Percentiles rank a stretch among this genome's conserved stretches.
These are phyloP conservation scores for Puma concolor DNA, from an alignment of 2,113 vertebrate species.

Conservation along the genomic window DNA sequence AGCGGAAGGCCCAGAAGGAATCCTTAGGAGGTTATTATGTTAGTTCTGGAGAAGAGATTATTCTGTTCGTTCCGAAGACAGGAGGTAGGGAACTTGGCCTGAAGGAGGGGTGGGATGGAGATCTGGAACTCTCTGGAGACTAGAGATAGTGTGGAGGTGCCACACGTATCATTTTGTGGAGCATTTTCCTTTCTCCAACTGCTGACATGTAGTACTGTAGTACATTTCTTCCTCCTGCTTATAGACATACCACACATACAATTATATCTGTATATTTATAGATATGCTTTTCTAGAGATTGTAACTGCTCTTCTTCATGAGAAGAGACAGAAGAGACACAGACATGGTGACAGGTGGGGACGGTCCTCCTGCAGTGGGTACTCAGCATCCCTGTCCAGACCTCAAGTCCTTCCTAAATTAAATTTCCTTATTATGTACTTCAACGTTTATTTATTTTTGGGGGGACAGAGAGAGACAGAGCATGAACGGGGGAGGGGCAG, in stretches of 20 bases:
- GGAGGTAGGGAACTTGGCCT: not conserved
- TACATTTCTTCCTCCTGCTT: not conserved
- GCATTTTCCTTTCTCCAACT: not conserved
- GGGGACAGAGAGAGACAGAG: too few relatives aligned
- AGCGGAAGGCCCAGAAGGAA: too few relatives aligned
- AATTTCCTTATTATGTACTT: not conserved
- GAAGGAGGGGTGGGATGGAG: not conserved
- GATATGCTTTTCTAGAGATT: not conserved
- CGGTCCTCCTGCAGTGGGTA: not conserved
- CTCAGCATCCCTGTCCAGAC: not conserved
- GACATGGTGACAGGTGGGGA: not conserved
- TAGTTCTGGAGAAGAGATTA: not conserved
- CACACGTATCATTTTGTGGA: not conserved
- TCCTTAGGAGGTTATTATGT: too few relatives aligned
- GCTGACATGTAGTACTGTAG: not conserved
- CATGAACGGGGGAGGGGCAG: too few relatives aligned
- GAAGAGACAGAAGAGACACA: not conserved
- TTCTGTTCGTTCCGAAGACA: accelerated
- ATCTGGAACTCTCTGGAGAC: not conserved
- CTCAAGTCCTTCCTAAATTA: not conserved
- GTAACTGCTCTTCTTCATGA: not conserved
- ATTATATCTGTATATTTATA: not conserved
- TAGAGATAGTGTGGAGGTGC: not conserved
- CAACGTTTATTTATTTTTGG: too few relatives aligned
- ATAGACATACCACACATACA: not conserved